A percentile compares a stretch with the other conserved stretches of the same genome.
These are phyloP conservation scores for Chaetodon trifascialis DNA, from an alignment of 2,113 vertebrate genomes.

Conservation along the genomic window DNA sequence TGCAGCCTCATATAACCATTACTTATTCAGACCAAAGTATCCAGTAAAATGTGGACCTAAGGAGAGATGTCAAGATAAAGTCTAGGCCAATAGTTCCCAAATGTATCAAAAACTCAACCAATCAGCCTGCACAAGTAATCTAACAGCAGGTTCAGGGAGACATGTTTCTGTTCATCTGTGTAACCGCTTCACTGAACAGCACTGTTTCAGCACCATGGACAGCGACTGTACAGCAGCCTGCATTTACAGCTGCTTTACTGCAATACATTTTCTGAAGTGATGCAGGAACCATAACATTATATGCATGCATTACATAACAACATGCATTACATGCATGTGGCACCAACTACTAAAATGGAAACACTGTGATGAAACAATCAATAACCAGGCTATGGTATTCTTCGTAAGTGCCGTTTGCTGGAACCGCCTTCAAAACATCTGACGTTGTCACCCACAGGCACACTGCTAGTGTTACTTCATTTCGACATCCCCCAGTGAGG, in stretches of 20 bases:
- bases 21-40: background rate
- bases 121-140: background rate
- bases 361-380: background rate
- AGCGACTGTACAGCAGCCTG: conserved; percentile 32
- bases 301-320: too few species aligned
- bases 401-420: background rate
- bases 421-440: conserved; percentile 41
- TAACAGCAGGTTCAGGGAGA: background rate
- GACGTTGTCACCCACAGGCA: conserved; percentile 33
- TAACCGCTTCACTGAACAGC: background rate
- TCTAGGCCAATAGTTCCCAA: background rate
- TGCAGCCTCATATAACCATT: background rate
- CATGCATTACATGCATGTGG: background rate
- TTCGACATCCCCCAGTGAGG: conserved; percentile 23
- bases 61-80: conserved; percentile 3
- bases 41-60: background rate
- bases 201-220: conserved; percentile 75
- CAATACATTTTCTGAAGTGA: background rate
- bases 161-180: background rate
- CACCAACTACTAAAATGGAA: background rate
- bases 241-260: background rate
- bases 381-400: background rate
- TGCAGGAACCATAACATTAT: background rate
- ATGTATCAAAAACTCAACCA: background rate
- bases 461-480: conserved; percentile 36